Evolutionary conservation across 1,140 invertebrate genomes (phyloP), one percentile per base, ranked within the genome.

Genomic region (Druon quercuslanigerum): DNA sequence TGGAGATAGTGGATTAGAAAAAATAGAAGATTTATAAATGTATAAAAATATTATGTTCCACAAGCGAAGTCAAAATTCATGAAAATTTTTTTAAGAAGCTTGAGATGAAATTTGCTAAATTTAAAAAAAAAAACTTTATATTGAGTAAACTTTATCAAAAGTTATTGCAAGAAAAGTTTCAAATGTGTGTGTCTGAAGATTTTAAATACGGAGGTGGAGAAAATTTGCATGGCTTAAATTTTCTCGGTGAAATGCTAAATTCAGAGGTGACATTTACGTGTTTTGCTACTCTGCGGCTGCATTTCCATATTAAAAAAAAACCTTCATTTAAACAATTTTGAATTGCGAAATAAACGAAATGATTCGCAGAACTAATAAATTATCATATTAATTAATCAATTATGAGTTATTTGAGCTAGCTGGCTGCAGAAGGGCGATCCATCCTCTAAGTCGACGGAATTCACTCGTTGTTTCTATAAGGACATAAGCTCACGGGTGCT

Each of bases 361-460:
- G 40, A 46, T 66, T 33, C 40, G 33, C n/a, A 25, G 14, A 16
- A 40, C 33, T 66, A 66, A 66, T 66, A 66, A 66, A 66, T 66
- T 46, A 66, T 66, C 60, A 66, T 66, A 40, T 66, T 66, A 66
- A 66, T 66, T 66, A 66, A n/a, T 66, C 14, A 66, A 66, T 66
- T 66, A 66, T 66, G 33, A 66, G 60, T 66, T 66, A 66, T 66
- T 33, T 40, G 60, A 66, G 60, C 60, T 16, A 25, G 25, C 60
- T 46, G 40, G 40, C 60, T 66, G 60, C 11, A 17, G 57, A 66
- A 66, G 12, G 25, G 3, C n/a, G 14, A 66, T 66, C 20, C 57
- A 60, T 60, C 40, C 33, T 40, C 33, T 40, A 66, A 66, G 25
- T 25, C 14, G 20, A 66, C 33, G 14, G 60, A 66, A 14, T 66